These are phyloP conservation scores for Apomyelois bistriatella DNA, from an alignment of 2,888 invertebrate species.

Conservation along the genomic window DNA sequence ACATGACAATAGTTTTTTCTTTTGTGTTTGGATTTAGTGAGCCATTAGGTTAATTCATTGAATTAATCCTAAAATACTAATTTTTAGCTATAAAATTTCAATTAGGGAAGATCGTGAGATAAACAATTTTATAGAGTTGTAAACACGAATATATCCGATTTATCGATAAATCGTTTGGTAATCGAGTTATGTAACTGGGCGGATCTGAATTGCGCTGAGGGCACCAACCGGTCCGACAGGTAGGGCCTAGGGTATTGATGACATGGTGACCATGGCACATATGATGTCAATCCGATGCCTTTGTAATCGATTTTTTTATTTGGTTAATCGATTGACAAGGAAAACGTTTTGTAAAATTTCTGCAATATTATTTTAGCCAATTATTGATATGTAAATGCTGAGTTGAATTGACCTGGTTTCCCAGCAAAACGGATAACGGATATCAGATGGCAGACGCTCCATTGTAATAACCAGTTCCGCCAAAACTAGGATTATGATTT, in stretches of 20 bases:
- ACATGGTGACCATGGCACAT: constrained; percentile 25
- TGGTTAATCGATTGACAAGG: neutral
- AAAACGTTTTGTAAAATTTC: constrained; percentile 5
- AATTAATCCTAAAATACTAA: too few relatives aligned
- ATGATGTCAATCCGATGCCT: constrained; percentile 13
- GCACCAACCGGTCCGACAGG: constrained; percentile 10
- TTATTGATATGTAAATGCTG: neutral
- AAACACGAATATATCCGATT: neutral
- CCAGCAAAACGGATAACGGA: too few relatives aligned
- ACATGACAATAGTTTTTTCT: too few relatives aligned
- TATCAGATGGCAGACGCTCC: too few relatives aligned
- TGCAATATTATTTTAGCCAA: neutral
- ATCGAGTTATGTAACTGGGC: constrained; percentile 12
- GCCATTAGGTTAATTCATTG: too few relatives aligned
- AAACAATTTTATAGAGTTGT: neutral
- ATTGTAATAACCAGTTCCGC: too few relatives aligned
- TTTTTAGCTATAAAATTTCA: neutral
- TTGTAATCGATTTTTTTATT: constrained; percentile 11
- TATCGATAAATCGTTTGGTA: constrained; percentile 13
- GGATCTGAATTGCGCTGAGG: constrained; percentile 10
- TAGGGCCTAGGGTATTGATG: constrained; percentile 20
- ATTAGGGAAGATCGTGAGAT: neutral
- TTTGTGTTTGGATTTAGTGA: too few relatives aligned
- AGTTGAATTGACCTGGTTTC: neutral
- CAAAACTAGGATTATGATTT: too few relatives aligned